Base-by-base conservation (phyloP, 1,140 invertebrate genomes). In the Cheumatopsyche charites region DNA sequence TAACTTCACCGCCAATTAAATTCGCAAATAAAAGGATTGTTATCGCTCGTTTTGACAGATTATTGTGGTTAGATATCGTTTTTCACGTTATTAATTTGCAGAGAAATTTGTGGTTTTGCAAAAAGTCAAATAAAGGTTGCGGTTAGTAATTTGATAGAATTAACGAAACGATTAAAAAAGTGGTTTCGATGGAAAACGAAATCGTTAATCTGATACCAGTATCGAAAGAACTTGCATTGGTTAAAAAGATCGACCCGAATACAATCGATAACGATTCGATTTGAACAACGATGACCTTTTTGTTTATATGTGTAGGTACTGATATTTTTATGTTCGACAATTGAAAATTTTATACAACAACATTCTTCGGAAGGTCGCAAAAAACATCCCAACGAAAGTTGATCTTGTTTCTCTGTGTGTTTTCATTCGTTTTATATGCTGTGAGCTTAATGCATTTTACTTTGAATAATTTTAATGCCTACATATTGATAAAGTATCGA, bases 281-380 rank as follows among this genome's bases (percentile, higher is more conserved):
- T 9, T 36, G 29, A 36, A 36, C 43, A 13, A 47, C 15, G 15
- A n/a, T 13, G 43, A 47, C 15, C 43, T 15, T 47, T 47, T 47
- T 47, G 2, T 47, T 47, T 47, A n/a, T n/a, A n/a, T n/a, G n/a
- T n/a, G n/a, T n/a, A 36, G 3, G 29, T 36, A 58, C 55, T 13
- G 29, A 36, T 3, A 4, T 58, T 58, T 52, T 58, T 58, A 58
- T 23, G 55, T 5, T 13, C 23, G 2, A 26, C 9, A 26, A 26
- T 25, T 58, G 55, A 58, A 58, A 36, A 26, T 58, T 58, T 58
- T 25, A 58, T 25, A 58, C 23, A 25, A 21, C 55, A 58, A 19
- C 55, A 58, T 58, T 26, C 23, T 25, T 12, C 21, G 7, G 55
- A 58, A 58, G 55, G 55, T 58, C 55, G 21, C 55, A 58, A 58